Evolutionary conservation across 1,140 invertebrate species (phyloP), one percentile per base, ranked within the genome.

Genomic region (Trichogramma pretiosum): DNA sequence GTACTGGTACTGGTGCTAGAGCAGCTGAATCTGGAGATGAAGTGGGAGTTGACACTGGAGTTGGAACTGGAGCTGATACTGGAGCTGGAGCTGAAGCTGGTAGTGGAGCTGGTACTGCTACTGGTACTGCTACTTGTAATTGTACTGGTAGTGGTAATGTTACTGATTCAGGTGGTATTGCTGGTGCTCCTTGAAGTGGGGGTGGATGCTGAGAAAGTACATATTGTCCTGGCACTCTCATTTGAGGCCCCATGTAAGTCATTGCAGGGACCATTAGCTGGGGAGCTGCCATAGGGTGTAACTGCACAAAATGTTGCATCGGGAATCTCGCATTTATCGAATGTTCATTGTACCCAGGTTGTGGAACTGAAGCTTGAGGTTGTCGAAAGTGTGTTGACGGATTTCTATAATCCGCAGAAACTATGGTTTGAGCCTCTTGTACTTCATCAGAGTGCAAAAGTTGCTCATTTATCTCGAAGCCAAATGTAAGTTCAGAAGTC

Each of bases 381-480:
- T n/a, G n/a, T n/a, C n/a, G n/a, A n/a, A n/a, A n/a, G n/a, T n/a
- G n/a, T n/a, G n/a, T n/a, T n/a, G n/a, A n/a, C n/a, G n/a, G n/a
- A n/a, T n/a, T n/a, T n/a, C n/a, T n/a, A n/a, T n/a, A n/a, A n/a
- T n/a, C n/a, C n/a, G n/a, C n/a, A n/a, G n/a, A n/a, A n/a, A n/a
- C n/a, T n/a, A n/a, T n/a, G n/a, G n/a, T n/a, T n/a, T n/a, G n/a
- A n/a, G 47, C 38, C n/a, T 48, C 50, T 21, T 56, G 46, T 13
- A 59, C 59, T 4, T 70, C 63, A 9, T 71, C 63, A 0, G 64
- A 67, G 2, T 59, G 53, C 23, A 83, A 61, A 50, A 83, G 65
- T 57, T 78, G 75, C 59, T 82, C 79, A 60, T 83, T 82, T 35
- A 82, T 70, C 56, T 81, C 81, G 57, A 83, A 83, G 14, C 81